Evolutionary conservation across 2,113 vertebrate genomes (phyloP).

Genomic region (Varanus komodoensis): DNA sequence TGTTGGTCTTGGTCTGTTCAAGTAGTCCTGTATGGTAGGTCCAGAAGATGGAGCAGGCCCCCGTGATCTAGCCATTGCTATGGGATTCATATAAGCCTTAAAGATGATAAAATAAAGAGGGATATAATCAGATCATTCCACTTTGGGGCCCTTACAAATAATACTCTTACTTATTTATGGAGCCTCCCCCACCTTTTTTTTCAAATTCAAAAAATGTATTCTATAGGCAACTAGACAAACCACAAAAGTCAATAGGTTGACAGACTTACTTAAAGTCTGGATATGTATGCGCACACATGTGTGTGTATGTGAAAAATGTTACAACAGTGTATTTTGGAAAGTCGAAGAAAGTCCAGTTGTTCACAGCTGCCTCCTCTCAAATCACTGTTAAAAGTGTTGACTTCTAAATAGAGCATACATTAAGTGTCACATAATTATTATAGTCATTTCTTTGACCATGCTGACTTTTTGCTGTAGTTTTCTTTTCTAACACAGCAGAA

Average conservation of each 20-base stretch:
- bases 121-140: conserved; percentile 28
- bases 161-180: not conserved
- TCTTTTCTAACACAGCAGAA: conserved; percentile 15
- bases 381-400: not conserved
- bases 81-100: conserved; percentile 97
- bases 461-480: not conserved
- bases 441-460: not conserved
- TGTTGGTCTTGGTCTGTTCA: conserved; percentile 96
- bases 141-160: not conserved
- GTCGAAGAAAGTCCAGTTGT: not conserved
- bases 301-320: not conserved
- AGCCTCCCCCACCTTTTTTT: too few species aligned
- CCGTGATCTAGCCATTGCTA: conserved; percentile 93
- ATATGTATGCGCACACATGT: not conserved
- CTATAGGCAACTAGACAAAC: not conserved
- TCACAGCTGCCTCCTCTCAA: not conserved
- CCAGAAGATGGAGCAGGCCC: conserved; percentile 89
- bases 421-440: not conserved
- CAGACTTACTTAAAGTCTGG: conserved; percentile 3
- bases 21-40: conserved; percentile 96
- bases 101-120: conserved; percentile 47
- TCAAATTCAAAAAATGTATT: not conserved
- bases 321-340: not conserved
- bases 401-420: not conserved
- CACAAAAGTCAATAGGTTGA: not conserved